Base-by-base conservation (phyloP, 2,888 invertebrate genomes). In the Camponotus fellah region DNA sequence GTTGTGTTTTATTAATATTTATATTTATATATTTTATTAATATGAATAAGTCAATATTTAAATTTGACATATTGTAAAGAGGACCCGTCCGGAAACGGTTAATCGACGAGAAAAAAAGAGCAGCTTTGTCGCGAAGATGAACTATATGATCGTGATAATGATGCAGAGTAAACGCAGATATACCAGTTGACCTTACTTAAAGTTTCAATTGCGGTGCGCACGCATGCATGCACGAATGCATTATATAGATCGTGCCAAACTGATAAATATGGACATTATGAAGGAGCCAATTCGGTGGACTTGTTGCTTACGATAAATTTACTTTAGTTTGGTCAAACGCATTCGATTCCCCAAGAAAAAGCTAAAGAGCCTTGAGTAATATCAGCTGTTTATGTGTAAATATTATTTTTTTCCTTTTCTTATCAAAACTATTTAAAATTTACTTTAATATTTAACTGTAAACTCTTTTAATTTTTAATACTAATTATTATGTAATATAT, bases 111-210 rank as follows among this genome's bases (percentile, higher is more conserved):
- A 34, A 74, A 76, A 76, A 26, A n/a, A 64, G 8, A 53, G 14
- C 46, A 75, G 37, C 0, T 43, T 76, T 32, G 62, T 76, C n/a
- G 10, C n/a, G 32, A 65, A 66, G 12, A 76, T 32, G 64, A 74
- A 37, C n/a, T 75, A 21, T 26, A 32, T 21, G 43, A 17, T 66
- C 14, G 37, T 34, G 26, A 21, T 43, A 46, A 46, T 37, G 58
- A 46, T 65, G 68, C 69, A 64, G 85, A 69, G 83, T 85, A 82
- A 71, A 80, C 82, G 83, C 86, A 83, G 88, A 88, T 88, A 83
- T 79, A 84, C 88, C 81, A 91, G 90, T 92, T 92, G 91, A 92
- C 92, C 92, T 91, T 89, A 91, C 90, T 91, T 91, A 90, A 90
- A 89, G 88, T 65, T 40, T 49, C 34, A 86, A 85, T 86, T 85